A percentile compares a stretch with the other conserved stretches of the same genome.
Conservation (phyloP, 2,113 vertebrate species). For the Propithecus coquereli region DNA sequence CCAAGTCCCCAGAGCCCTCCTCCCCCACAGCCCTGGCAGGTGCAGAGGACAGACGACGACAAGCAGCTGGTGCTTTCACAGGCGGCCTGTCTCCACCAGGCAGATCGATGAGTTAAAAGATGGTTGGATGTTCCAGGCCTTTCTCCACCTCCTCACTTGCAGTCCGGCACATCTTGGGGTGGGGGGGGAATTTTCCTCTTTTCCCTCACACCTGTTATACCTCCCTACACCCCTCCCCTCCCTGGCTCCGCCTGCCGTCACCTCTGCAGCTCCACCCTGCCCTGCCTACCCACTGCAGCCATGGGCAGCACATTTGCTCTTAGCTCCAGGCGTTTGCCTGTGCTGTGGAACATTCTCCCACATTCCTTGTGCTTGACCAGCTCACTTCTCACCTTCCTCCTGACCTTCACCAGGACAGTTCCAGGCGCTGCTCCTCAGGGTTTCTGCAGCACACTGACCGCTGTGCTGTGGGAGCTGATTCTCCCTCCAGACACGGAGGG, state of each 20-base stretch:
- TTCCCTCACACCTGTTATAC: background rate
- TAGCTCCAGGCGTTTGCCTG: background rate
- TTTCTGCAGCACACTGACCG: accelerated
- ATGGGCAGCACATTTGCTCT: accelerated
- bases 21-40: accelerated
- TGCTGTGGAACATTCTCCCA: background rate
- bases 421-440: background rate
- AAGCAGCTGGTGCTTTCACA: background rate
- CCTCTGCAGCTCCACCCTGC: accelerated
- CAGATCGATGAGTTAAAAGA: background rate
- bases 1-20: background rate
- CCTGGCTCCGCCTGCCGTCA: background rate
- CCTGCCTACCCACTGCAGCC: accelerated
- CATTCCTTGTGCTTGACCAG: background rate
- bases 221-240: background rate
- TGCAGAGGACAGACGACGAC: background rate
- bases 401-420: background rate
- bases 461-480: background rate
- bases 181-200: background rate
- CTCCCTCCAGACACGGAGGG: background rate
- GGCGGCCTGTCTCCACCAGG: background rate
- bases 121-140: background rate
- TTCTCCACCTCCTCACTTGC: background rate
- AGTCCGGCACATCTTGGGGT: background rate
- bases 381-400: background rate